Percentiles rank a stretch among this genome's conserved stretches.
Conservation (phyloP, 2,888 invertebrate genomes). For the Bembecia ichneumoniformis region DNA sequence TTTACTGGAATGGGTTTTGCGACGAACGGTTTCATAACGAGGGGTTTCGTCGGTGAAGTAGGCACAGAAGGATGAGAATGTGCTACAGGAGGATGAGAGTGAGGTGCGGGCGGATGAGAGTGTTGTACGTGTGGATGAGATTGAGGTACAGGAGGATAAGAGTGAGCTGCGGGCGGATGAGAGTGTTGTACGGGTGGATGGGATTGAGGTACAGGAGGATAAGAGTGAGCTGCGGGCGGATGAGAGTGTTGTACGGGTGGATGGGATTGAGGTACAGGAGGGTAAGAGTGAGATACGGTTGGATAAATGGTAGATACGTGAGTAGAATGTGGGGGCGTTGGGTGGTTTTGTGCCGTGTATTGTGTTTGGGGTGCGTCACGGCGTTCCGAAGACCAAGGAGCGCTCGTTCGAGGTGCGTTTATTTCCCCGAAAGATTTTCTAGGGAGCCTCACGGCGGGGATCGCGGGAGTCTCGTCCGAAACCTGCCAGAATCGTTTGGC, state of each 20-base stretch:
- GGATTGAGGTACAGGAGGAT: constrained; percentile 4
- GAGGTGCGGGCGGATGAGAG: neutral
- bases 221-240: neutral
- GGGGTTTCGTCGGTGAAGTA: constrained; percentile 40
- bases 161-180: constrained; percentile 3
- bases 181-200: constrained; percentile 12
- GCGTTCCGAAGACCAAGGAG: constrained; percentile 46
- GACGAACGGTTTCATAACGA: constrained; percentile 53
- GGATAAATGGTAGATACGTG: constrained; percentile 7
- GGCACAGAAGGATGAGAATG: constrained; percentile 19
- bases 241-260: neutral
- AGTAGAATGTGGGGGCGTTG: constrained; percentile 4
- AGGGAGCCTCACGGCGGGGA: constrained; percentile 29
- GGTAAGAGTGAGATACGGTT: neutral
- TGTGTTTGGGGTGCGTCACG: constrained; percentile 30
- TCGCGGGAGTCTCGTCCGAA: constrained; percentile 65
- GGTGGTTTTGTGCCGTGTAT: constrained; percentile 7
- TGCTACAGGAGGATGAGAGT: constrained; percentile 2
- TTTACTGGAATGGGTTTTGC: constrained; percentile 76
- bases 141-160: constrained; percentile 1
- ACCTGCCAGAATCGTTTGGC: constrained; percentile 76
- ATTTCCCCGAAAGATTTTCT: constrained; percentile 34
- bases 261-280: neutral
- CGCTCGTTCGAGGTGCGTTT: constrained; percentile 36
- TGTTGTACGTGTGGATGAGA: neutral